Evolutionary conservation across 2,113 vertebrate genomes (phyloP), one percentile per base, ranked within the genome.

Genomic region (Nasalis larvatus): DNA sequence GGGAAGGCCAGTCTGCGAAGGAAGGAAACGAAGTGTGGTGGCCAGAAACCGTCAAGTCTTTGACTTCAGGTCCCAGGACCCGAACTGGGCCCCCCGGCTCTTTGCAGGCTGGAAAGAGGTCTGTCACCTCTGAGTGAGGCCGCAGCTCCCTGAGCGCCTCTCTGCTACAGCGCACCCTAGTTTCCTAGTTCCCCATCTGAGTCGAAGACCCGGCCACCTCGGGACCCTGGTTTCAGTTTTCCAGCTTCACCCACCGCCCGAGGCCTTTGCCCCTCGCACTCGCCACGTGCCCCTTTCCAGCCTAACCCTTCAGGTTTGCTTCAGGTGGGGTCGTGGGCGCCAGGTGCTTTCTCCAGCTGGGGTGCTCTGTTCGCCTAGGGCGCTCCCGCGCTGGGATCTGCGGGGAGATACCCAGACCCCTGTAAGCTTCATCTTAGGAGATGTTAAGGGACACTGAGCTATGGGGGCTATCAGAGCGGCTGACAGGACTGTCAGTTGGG

Each of bases 401-500:
- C 42, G 2, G 30, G 89, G 88, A 94, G 92, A 91, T 42, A 52
- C 83, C 77, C 89, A 96, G 95, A 73, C 95, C 97, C 42, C 74
- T 86, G 97, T 96, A 97, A 97, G 88, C 4, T 97, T 98, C 97
- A 97, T 98, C 98, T 88, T 94, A 94, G 96, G 66, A 98, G 97
- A 99, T 98, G 97, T 96, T 97, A 89, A 87, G 95, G 98, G 98
- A 98, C 98, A 98, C 98, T 99, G 99, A 99, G 98, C 98, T 98
- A 98, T 98, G 98, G 97, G 97, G 83, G 97, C 86, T 97, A 94
- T 98, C 97, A 98, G 93, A 52, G 96, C 37, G 52, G 45, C 94
- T 99, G 99, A 99, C 99, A 99, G 98, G 35, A 96, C 98, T 99
- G 98, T 98, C 99, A 99, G 96, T 96, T 96, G 97, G 98, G 98